phyloP scores from a whole-genome alignment of 2,797 vertebrate species.

The Hypotaenidia okinawae region DNA sequence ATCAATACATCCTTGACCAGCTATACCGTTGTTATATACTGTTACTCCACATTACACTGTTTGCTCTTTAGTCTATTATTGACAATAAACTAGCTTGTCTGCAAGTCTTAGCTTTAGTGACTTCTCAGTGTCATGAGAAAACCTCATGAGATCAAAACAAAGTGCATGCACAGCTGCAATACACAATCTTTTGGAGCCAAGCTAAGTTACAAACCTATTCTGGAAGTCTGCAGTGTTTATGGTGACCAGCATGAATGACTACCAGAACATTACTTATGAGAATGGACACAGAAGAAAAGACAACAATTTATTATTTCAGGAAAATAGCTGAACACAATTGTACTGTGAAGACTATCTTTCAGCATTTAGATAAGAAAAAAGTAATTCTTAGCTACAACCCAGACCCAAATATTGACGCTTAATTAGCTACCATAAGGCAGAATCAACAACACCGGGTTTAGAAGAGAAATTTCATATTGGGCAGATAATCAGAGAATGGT shows the following conservation, averaged over 20 bases:
- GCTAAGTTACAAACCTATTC: neutral
- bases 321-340: neutral
- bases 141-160: neutral
- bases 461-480: neutral
- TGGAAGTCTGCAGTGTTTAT: neutral
- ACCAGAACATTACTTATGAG: neutral
- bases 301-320: neutral
- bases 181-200: neutral
- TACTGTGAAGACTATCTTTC: neutral
- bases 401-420: neutral
- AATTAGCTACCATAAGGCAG: neutral
- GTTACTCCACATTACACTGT: neutral
- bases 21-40: neutral
- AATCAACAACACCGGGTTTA: neutral
- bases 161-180: neutral
- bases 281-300: neutral
- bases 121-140: neutral
- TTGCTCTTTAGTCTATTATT: neutral
- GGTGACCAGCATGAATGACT: neutral
- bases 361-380: neutral
- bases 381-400: neutral
- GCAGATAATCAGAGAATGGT: no score
- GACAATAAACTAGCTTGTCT: neutral
- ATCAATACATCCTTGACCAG: neutral
- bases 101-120: neutral